Evolutionary conservation across 2,797 vertebrate species (phyloP).

Genomic region (Emydoidea blandingii): DNA sequence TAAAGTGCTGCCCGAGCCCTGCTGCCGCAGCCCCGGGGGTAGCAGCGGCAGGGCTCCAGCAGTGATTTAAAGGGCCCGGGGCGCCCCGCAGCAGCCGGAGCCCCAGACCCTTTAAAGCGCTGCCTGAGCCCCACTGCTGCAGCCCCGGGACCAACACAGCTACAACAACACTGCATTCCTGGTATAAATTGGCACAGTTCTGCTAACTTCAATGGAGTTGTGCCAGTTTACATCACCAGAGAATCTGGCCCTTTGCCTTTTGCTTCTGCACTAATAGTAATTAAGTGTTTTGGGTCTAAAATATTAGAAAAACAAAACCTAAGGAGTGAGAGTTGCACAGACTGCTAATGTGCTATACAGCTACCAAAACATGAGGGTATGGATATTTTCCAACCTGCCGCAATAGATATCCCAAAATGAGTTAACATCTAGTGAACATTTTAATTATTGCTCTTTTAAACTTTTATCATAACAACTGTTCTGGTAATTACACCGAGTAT

Average conservation of each 20-base stretch:
- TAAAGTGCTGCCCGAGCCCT: too few species aligned
- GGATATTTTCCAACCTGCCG: neutral
- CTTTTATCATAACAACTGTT: neutral
- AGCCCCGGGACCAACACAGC: neutral
- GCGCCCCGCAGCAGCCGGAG: too few species aligned
- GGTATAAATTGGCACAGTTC: neutral
- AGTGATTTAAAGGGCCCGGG: too few species aligned
- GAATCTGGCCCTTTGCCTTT: neutral
- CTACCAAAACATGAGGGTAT: conserved; percentile 13
- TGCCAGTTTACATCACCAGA: conserved; percentile 13
- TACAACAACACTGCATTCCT: neutral
- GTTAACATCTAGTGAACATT: neutral
- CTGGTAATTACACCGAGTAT: neutral
- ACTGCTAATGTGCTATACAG: neutral
- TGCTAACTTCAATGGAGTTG: conserved; percentile 39
- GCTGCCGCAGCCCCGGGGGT: too few species aligned
- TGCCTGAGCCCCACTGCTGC: too few species aligned
- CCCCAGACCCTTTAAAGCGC: too few species aligned
- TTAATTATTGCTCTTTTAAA: conserved; percentile 15
- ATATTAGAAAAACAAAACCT: conserved; percentile 33
- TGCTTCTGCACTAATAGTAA: conserved; percentile 18
- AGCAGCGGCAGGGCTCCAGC: too few species aligned
- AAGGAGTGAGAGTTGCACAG: neutral
- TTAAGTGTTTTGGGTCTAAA: conserved; percentile 30
- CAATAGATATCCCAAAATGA: neutral